Evolutionary conservation across 1,140 invertebrate species (phyloP).

Genomic region (Drosophila sp.): DNA sequence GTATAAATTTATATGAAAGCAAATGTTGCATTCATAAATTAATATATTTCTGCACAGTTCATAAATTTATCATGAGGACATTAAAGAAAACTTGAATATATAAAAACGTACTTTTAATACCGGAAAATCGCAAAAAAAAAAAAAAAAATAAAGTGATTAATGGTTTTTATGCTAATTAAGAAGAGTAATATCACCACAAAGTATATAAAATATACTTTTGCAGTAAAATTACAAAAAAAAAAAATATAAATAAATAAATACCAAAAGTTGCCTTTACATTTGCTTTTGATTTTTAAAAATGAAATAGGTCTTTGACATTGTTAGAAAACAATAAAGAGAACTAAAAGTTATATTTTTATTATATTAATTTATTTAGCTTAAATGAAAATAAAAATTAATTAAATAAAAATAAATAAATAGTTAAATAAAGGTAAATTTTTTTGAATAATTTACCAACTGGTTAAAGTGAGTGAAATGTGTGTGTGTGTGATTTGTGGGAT

Average conservation of each 20-base stretch:
- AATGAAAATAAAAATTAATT: background rate
- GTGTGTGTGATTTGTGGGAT: background rate
- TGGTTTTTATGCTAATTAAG: background rate
- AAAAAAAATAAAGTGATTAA: background rate
- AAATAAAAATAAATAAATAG: background rate
- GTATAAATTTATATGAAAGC: constrained; percentile 3
- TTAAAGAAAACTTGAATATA: background rate
- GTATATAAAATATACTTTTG: too few relatives aligned
- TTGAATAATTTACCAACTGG: too few relatives aligned
- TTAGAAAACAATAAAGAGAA: too few relatives aligned
- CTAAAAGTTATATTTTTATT: too few relatives aligned
- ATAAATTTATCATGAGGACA: background rate
- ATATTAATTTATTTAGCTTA: too few relatives aligned
- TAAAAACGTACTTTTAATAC: background rate
- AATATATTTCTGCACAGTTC: background rate
- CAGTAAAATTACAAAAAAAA: too few relatives aligned
- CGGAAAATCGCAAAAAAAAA: background rate
- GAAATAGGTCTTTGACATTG: too few relatives aligned
- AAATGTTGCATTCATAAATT: background rate
- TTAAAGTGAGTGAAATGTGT: background rate
- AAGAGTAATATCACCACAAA: too few relatives aligned
- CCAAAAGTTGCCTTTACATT: too few relatives aligned
- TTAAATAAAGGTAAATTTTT: background rate
- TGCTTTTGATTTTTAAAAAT: too few relatives aligned
- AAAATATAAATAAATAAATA: too few relatives aligned